Evolutionary conservation across 2,888 invertebrate genomes (phyloP), one percentile per base, ranked within the genome.

Genomic region (Napeogenes sylphis): DNA sequence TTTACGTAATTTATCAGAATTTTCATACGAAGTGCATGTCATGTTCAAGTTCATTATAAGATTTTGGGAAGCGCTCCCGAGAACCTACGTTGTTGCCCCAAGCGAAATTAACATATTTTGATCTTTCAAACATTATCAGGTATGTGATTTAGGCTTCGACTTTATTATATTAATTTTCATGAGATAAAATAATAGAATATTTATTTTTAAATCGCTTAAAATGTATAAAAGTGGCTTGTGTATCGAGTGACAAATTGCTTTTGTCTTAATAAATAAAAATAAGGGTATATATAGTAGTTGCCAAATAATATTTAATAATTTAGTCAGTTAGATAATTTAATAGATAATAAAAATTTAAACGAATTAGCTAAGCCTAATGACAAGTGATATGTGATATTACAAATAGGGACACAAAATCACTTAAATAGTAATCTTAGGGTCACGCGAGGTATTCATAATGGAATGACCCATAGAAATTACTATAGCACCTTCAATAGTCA

Each of bases 1-100:
- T 90, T 90, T 86, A 76, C 80, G 81, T 85, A 88, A 88, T 89
- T 88, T 78, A 71, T 79, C 81, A 82, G 81, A 87, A 87, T 87
- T 87, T 85, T 70, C 78, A 73, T 74, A 76, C 73, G 74, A 86
- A 84, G 82, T 81, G 84, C 87, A 88, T 87, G 86, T 87, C 86
- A 67, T 77, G 81, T 72, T 78, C 80, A 75, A 73, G 75, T 79
- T 80, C 77, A 81, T 83, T 82, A 82, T 81, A 69, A 75, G 75
- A 75, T 82, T 83, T 85, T 74, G 73, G 79, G 79, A 83, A 80
- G 72, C 70, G 68, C 71, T 70, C 75, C 76, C 80, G 83, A 80
- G 42, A 80, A 80, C 82, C 80, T 76, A 75, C 65, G 61, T 56
- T 59, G 51, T 75, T 70, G 76, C 78, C 85, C 76, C 63, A 75